Base-by-base conservation (phyloP, 2,113 vertebrate species). In the Mus spicilegus region DNA sequence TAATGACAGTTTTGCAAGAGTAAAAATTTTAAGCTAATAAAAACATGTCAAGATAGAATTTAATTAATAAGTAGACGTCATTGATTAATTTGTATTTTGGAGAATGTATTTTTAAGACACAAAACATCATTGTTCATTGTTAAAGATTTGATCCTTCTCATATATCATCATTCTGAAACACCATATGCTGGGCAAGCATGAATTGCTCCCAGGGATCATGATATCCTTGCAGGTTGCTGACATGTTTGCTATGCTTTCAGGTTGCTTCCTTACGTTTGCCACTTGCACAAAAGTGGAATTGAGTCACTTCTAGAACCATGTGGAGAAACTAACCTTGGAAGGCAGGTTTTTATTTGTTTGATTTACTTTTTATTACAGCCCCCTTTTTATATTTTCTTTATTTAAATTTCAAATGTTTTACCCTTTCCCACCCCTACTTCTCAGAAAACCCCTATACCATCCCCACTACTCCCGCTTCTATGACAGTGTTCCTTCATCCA, bases 1-100 rank as follows among this genome's bases (percentile, higher is more conserved):
- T 36, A 63, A 6, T 65, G 73, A 65, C 13, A 81, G 39, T 91
- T 94, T 89, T 72, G 9, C 28, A 69, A 89, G 26, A 19, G 56
- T 30, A 22, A 1, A 75, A 81, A 89, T 92, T 95, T 84, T 67
- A 90, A 87, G 16, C 72, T 51, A 49, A 90, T 28, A 76, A 76
- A 91, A 86, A 77, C 51, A 26, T 77, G 42, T 77, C 42, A 49
- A 77, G 16, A 93, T 39, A 91, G 42, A 94, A 80, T 67, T 49
- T 91, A 96, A 89, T 70, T 93, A 56, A 28, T 77, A 24, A 11
- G 4, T 14, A 24, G 67, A 56, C 80, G 6, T 80, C 42, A 58
- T 36, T 77, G 80, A 61, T 24, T 63, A 75, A 78, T 69, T 92
- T 88, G n/a, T 56, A 28, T 5, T 81, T 72, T 20, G 20, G 61